phyloP scores from a whole-genome alignment of 2,113 vertebrate genomes.

The Sylvia atricapilla region DNA sequence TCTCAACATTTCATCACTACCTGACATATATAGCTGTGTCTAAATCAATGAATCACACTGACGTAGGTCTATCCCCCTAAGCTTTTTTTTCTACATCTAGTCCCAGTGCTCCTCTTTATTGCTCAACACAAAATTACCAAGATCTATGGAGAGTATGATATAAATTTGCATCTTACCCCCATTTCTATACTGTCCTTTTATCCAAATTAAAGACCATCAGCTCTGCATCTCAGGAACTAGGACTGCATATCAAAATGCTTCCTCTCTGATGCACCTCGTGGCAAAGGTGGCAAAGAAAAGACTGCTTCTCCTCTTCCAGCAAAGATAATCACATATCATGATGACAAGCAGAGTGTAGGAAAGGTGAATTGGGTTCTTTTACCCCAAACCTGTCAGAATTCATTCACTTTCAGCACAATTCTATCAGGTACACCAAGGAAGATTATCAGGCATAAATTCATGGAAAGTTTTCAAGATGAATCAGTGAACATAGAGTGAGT shows the following conservation, averaged over 20 bases:
- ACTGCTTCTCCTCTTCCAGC: not conserved
- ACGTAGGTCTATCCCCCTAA: conserved; percentile 15
- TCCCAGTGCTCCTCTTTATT: not conserved
- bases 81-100: not conserved
- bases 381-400: not conserved
- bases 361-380: not conserved
- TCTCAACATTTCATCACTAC: conserved; percentile 56
- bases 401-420: not conserved
- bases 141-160: not conserved
- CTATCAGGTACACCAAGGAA: not conserved
- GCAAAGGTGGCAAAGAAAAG: not conserved
- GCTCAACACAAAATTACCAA: not conserved
- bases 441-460: not conserved
- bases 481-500: not conserved
- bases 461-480: not conserved
- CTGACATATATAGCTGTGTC: conserved; percentile 30
- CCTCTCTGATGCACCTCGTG: not conserved
- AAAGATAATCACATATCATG: not conserved
- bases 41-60: conserved; percentile 33
- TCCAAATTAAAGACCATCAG: not conserved
- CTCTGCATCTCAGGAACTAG: not conserved
- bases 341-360: not conserved
- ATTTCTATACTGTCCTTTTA: not conserved
- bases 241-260: not conserved
- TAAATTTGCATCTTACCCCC: not conserved